Percentiles rank a stretch among this genome's conserved stretches.
phyloP scores from a whole-genome alignment of 64 coral and sea anemone genomes.

The Stylophora pistillata region DNA sequence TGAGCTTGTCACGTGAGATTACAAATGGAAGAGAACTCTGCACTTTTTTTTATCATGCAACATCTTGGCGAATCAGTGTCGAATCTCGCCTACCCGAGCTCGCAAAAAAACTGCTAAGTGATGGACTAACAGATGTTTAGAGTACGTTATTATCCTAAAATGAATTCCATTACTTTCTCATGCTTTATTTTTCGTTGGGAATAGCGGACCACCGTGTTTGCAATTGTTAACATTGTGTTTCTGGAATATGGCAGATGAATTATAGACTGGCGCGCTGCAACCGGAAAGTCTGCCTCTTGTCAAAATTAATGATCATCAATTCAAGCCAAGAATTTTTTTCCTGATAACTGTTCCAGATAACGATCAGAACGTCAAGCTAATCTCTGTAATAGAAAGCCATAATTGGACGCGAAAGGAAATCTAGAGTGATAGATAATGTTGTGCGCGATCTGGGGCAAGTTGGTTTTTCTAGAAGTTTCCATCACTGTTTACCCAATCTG shows the following conservation, averaged over 20 bases:
- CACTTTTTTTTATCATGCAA: background rate
- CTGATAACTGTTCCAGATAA: slow-evolving; percentile 24
- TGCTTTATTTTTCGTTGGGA: background rate
- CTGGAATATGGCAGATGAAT: slow-evolving; percentile 4
- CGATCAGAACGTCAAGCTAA: slow-evolving; percentile 7
- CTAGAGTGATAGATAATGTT: background rate
- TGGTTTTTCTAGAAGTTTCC: background rate
- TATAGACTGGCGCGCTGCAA: background rate
- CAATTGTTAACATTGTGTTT: background rate
- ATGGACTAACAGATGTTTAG: background rate
- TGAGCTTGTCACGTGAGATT: slow-evolving; percentile 1
- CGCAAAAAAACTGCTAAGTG: background rate
- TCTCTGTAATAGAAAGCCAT: slow-evolving; percentile 9
- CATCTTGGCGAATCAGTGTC: slow-evolving; percentile 2
- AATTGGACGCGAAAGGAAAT: slow-evolving; percentile 36
- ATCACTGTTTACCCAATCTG: background rate
- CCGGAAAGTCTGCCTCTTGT: slow-evolving; percentile 48
- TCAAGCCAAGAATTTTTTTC: slow-evolving; percentile 11
- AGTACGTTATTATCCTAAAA: background rate
- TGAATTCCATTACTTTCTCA: background rate
- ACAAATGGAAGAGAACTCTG: background rate
- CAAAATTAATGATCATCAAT: slow-evolving; percentile 53
- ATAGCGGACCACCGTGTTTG: slow-evolving; percentile 19
- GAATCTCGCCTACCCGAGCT: background rate
- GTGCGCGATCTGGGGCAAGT: background rate